phyloP scores from a whole-genome alignment of 2,888 invertebrate genomes.

The Baronia brevicornis region DNA sequence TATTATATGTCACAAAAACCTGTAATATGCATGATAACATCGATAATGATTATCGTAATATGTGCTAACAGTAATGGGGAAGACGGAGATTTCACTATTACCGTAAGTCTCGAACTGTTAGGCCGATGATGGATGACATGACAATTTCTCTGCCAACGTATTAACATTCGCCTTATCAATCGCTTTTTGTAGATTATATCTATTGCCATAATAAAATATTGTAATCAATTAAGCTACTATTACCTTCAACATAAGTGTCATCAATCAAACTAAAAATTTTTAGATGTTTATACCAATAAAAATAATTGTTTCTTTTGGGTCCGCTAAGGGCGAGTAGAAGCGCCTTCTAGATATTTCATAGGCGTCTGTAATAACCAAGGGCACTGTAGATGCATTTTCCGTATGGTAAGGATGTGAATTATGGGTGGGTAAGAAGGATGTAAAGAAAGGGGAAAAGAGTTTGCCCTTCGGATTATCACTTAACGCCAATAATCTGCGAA shows the following conservation, averaged over 20 bases:
- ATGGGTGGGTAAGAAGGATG: too few relatives aligned
- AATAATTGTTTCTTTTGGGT: too few relatives aligned
- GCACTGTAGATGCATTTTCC: too few relatives aligned
- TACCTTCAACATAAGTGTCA: conserved; percentile 45
- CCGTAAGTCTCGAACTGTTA: conserved; percentile 38
- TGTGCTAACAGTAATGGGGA: conserved; percentile 11
- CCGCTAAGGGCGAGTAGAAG: too few relatives aligned
- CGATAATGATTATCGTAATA: conserved; percentile 11
- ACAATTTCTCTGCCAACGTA: conserved; percentile 45
- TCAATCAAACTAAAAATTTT: conserved; percentile 59
- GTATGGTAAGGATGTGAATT: too few relatives aligned
- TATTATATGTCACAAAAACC: too few relatives aligned
- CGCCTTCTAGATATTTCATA: too few relatives aligned
- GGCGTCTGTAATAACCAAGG: too few relatives aligned
- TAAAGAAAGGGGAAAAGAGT: too few relatives aligned
- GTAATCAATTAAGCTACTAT: conserved; percentile 50
- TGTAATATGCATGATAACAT: too few relatives aligned
- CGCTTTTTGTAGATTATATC: conserved; percentile 50
- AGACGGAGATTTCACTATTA: conserved; percentile 25
- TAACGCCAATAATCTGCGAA: too few relatives aligned
- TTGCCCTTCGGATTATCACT: too few relatives aligned
- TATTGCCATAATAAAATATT: conserved; percentile 50
- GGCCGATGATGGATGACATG: conserved; percentile 46
- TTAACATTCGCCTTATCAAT: conserved; percentile 42
- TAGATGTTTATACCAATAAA: conserved; percentile 30